Percentiles rank a stretch among this genome's conserved stretches.
Conservation (phyloP, 2,797 vertebrate species). For the Sebastes oblongus region DNA sequence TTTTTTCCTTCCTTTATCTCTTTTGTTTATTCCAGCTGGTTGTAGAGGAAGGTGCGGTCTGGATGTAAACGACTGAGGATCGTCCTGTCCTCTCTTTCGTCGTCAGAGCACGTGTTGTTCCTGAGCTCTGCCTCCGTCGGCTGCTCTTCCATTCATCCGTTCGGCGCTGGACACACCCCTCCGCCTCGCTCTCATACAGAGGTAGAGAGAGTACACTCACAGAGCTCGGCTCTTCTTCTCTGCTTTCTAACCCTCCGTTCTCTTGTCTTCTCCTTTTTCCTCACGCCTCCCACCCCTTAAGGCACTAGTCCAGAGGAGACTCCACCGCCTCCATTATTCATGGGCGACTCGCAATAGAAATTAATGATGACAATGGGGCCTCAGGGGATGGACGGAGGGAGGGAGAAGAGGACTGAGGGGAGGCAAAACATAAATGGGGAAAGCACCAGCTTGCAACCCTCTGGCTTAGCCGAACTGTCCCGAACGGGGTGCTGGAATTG, state of each 20-base stretch:
- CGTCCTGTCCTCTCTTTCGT: not conserved
- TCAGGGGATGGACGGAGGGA: constrained; percentile 27
- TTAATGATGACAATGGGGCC: constrained; percentile 59
- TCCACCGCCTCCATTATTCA: constrained; percentile 54
- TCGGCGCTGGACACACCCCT: constrained; percentile 46
- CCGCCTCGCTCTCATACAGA: not conserved
- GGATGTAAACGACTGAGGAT: not conserved
- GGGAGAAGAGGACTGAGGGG: not conserved
- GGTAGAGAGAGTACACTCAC: not conserved
- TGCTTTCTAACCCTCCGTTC: not conserved
- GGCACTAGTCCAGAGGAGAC: constrained; percentile 47
- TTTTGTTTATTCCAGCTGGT: not conserved
- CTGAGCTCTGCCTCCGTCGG: not conserved
- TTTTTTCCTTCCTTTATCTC: not conserved
- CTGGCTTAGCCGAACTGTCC: constrained; percentile 27
- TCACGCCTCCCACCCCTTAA: constrained; percentile 27
- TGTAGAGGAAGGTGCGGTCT: constrained; percentile 11
- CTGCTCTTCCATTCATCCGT: constrained; percentile 46
- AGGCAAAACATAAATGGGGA: constrained; percentile 10
- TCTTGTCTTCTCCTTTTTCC: not conserved
- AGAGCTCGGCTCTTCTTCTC: not conserved
- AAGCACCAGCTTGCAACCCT: constrained; percentile 51
- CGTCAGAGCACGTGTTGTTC: constrained; percentile 38
- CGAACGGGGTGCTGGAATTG: not conserved
- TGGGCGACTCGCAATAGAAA: constrained; percentile 30